phyloP scores from a whole-genome alignment of 2,113 vertebrate genomes.

The Eulemur macaco region DNA sequence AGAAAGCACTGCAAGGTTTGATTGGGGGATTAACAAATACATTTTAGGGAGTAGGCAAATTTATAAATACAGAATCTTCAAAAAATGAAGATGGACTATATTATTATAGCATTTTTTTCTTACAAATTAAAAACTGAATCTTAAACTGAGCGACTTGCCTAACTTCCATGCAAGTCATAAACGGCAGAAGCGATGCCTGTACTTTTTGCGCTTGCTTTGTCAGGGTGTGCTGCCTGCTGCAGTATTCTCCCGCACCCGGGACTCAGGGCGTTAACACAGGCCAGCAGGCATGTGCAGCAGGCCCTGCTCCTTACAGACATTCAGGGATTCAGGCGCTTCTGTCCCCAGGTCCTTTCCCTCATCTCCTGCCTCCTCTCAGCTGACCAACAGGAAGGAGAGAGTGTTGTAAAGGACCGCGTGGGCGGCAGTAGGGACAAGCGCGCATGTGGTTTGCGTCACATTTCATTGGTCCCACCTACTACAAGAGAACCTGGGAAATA shows the following conservation, averaged over 20 bases:
- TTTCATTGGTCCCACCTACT: neutral
- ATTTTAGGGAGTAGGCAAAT: neutral
- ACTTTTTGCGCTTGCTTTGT: neutral
- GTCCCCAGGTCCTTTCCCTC: neutral
- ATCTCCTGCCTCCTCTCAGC: neutral
- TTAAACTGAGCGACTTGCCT: neutral
- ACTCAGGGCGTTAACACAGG: neutral
- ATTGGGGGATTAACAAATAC: neutral
- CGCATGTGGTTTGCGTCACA: neutral
- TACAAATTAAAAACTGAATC: neutral
- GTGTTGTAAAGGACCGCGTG: accelerated
- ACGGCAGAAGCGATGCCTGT: neutral
- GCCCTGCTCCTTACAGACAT: neutral
- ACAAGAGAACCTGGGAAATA: neutral
- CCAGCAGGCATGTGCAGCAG: no score
- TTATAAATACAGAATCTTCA: neutral
- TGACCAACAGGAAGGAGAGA: neutral
- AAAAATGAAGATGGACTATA: neutral
- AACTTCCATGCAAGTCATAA: neutral
- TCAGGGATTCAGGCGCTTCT: neutral
- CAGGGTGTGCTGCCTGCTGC: neutral
- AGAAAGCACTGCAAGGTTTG: neutral
- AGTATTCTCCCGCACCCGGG: neutral
- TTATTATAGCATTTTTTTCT: neutral
- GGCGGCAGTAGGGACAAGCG: neutral